Evolutionary conservation across 2,113 vertebrate genomes (phyloP).

Genomic region (Rhinoptilus africanus): DNA sequence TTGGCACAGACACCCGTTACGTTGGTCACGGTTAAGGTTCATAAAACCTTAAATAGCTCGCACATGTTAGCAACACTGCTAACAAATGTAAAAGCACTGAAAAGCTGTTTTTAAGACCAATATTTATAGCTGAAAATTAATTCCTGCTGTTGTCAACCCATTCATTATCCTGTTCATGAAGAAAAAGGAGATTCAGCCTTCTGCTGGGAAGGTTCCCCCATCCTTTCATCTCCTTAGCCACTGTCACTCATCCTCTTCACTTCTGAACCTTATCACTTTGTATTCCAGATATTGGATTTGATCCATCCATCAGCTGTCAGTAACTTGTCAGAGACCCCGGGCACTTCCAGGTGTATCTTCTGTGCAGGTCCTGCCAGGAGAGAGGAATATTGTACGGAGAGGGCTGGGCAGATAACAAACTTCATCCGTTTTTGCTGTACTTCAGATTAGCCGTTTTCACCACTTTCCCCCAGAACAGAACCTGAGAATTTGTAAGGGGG

Average conservation of each 20-base stretch:
- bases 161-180: not conserved
- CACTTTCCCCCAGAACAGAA: not conserved
- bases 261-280: not conserved
- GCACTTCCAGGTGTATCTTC: not conserved
- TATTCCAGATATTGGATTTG: not conserved
- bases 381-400: not conserved
- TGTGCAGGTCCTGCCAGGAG: not conserved
- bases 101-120: not conserved
- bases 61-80: not conserved
- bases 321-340: not conserved
- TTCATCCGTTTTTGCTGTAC: not conserved
- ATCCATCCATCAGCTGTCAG: slow-evolving; percentile 44
- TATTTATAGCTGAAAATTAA: not conserved
- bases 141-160: not conserved
- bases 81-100: not conserved
- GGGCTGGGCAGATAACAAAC: not conserved
- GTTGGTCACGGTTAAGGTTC: not conserved
- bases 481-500: not conserved
- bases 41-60: not conserved
- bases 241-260: not conserved
- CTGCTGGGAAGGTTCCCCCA: not conserved
- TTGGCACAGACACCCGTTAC: accelerated
- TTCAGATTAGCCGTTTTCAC: not conserved
- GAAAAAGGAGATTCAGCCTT: not conserved
- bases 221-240: not conserved